Evolutionary conservation across 64 coral and sea anemone species (phyloP).

Genomic region (Montipora cactus): DNA sequence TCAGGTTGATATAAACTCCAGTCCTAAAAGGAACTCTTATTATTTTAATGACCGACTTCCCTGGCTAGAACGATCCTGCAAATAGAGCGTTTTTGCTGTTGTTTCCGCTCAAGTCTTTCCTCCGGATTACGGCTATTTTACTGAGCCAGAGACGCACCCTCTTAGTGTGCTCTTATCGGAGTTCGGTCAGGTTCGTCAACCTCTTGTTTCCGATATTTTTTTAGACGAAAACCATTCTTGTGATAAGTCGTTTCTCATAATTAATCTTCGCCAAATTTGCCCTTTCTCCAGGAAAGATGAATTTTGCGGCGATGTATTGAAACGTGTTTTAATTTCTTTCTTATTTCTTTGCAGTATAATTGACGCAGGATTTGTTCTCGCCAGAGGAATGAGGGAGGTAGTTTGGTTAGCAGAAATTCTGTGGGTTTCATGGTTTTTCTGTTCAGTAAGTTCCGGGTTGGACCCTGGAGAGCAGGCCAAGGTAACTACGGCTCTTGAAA

Average conservation of each 20-base stretch:
- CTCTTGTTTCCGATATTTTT: neutral
- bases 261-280: constrained; percentile 7
- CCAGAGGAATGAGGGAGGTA: too few relatives aligned
- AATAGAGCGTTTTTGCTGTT: neutral
- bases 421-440: too few relatives aligned
- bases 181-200: neutral
- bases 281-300: neutral
- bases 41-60: neutral
- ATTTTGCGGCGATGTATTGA: neutral
- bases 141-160: neutral
- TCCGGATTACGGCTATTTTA: neutral
- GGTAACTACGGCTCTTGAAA: neutral
- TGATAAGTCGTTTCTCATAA: constrained; percentile 4
- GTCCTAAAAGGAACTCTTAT: neutral
- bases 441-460: too few relatives aligned
- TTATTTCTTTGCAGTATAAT: constrained; percentile 17
- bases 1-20: neutral
- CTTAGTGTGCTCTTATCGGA: neutral
- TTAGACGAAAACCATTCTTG: neutral
- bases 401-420: too few relatives aligned
- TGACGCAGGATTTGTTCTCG: neutral
- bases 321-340: neutral
- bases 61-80: constrained; percentile 9
- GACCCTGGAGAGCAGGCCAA: too few relatives aligned
- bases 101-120: neutral